Percentiles rank a stretch among this genome's conserved stretches.
These are phyloP conservation scores for Cephus pulcher DNA, from an alignment of 2,888 invertebrate species.

Conservation along the genomic window DNA sequence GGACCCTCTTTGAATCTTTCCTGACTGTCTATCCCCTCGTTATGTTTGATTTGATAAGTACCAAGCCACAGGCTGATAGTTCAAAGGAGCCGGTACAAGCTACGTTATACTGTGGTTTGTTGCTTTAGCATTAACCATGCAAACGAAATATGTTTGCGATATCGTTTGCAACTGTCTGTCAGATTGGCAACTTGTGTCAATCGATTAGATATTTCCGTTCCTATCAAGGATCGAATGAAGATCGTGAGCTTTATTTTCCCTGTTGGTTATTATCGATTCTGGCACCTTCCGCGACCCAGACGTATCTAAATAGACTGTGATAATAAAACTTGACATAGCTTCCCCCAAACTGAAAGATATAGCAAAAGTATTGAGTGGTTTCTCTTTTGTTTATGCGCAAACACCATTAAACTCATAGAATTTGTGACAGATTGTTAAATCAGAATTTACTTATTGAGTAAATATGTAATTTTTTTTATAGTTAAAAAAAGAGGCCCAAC, in stretches of 20 bases:
- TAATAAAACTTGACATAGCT: neutral
- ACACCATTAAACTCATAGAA: no score
- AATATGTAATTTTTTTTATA: neutral
- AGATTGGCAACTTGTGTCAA: constrained; percentile 39
- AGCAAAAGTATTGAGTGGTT: no score
- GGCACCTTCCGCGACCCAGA: neutral
- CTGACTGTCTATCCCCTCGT: neutral
- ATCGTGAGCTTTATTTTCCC: neutral
- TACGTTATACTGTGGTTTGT: constrained; percentile 44
- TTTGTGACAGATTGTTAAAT: neutral
- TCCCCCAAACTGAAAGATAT: neutral
- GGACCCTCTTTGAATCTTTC: neutral
- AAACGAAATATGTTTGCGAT: constrained; percentile 41
- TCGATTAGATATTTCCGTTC: constrained; percentile 30
- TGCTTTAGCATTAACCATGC: constrained; percentile 52
- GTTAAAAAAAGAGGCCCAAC: neutral
- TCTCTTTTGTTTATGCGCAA: no score
- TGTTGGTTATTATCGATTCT: neutral
- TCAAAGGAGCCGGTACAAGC: constrained; percentile 53
- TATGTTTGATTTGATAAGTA: constrained; percentile 46
- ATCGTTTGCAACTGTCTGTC: constrained; percentile 12
- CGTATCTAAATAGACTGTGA: neutral
- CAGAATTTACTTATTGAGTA: neutral
- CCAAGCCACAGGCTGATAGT: constrained; percentile 36
- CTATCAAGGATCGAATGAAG: constrained; percentile 24